Percentiles rank a stretch among this genome's conserved stretches.
Conservation (phyloP, 2,113 vertebrate species). For the Ictalurus furcatus region DNA sequence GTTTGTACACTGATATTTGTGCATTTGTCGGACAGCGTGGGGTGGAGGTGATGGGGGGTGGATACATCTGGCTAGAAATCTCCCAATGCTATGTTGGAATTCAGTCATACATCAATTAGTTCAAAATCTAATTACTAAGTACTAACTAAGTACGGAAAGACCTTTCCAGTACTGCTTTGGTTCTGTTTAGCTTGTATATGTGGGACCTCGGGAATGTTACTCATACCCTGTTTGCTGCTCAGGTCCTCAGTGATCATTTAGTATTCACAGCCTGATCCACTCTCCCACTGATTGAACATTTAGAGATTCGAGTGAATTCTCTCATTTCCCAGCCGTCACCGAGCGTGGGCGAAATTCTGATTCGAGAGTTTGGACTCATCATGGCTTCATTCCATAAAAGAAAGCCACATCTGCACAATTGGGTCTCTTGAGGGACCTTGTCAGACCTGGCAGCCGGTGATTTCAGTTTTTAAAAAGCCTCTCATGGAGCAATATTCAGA, state of each 20-base stretch:
- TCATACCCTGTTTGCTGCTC: conserved; percentile 9
- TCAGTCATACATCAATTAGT: neutral
- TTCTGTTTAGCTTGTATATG: conserved; percentile 17
- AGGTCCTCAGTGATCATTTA: neutral
- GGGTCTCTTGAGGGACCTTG: conserved; percentile 24
- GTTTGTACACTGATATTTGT: conserved; percentile 22
- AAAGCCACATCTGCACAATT: conserved; percentile 35
- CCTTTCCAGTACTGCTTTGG: neutral
- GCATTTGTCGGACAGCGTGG: too few relatives aligned
- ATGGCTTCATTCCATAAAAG: conserved; percentile 11
- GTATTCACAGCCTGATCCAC: neutral
- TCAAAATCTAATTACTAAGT: too few relatives aligned
- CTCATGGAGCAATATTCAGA: conserved; percentile 33
- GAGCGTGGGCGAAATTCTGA: conserved; percentile 3
- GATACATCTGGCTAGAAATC: neutral
- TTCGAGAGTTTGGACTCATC: conserved; percentile 10
- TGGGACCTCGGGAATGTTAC: neutral
- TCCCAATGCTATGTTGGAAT: neutral
- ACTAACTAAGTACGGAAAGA: too few relatives aligned
- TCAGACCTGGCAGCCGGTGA: conserved; percentile 17
- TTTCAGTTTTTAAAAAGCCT: conserved; percentile 27
- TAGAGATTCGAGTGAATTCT: neutral
- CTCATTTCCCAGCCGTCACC: neutral
- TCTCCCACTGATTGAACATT: neutral
- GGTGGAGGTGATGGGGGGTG: neutral